Percentiles rank a stretch among this genome's conserved stretches.
These are phyloP conservation scores for Teleogryllus occipitalis DNA, from an alignment of 1,140 invertebrate species.

Conservation along the genomic window DNA sequence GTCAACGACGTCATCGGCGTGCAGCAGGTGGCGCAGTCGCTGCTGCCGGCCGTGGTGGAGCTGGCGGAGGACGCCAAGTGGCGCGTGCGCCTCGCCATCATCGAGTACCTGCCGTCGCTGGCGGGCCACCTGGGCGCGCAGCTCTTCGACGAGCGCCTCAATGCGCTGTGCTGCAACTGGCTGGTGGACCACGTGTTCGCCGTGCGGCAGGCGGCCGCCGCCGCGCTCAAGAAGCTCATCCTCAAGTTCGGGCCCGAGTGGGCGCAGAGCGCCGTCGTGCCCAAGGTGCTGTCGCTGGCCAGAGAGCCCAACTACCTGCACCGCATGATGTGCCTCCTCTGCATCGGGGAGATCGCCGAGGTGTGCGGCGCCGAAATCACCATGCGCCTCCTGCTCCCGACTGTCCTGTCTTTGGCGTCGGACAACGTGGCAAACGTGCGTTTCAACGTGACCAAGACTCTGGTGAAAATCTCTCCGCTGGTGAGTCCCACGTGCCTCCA, in stretches of 20 bases:
- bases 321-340: constrained; percentile 2
- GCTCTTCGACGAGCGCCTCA: neutral
- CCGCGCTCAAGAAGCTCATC: neutral
- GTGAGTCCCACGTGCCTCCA: neutral
- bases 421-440: constrained; percentile 3
- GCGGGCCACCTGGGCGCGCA: neutral
- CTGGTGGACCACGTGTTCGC: constrained; percentile 2
- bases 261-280: neutral
- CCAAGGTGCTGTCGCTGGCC: constrained; percentile 38
- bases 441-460: constrained; percentile 7
- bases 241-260: neutral
- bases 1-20: constrained; percentile 60
- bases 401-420: neutral
- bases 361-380: neutral
- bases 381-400: neutral
- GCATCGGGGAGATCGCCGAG: neutral
- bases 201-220: neutral
- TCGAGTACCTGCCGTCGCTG: neutral
- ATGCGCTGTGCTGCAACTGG: neutral
- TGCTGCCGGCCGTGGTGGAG: constrained; percentile 29
- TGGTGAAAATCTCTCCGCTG: neutral
- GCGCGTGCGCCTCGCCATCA: constrained; percentile 8
- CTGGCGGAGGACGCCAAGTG: constrained; percentile 11
- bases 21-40: constrained; percentile 52
- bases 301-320: constrained; percentile 38